Base-by-base conservation (phyloP, 2,797 vertebrate species). In the Sebastes trivittatus region DNA sequence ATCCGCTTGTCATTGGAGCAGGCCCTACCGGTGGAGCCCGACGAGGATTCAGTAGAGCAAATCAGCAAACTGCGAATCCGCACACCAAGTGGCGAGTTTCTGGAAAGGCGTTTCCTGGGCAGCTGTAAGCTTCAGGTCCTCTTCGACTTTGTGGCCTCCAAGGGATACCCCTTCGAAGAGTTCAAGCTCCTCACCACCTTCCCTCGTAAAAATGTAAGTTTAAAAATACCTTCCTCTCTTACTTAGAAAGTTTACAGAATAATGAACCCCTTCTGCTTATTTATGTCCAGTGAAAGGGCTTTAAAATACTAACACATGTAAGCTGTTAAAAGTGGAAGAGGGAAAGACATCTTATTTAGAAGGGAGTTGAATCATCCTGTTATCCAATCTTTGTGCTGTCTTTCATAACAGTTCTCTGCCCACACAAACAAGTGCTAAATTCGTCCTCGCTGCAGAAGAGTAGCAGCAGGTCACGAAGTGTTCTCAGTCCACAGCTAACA, bases 151-250 rank as follows among this genome's bases (percentile, higher is more conserved):
- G 97, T 99, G 90, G 98, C 98, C 92, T 99, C 98, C 93, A 99
- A 99, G 94, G 98, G 98, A 77, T 99, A 96, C 93, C 98, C 98
- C 56, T 97, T 96, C 87, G 97, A 98, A 27, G 97, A 98, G 91
- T 99, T 98, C 95, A 99, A 99, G 95, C 95, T 99, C 88, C 97
- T 99, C 93, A 99, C 98, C 92, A 99, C 98, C 95, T 99, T 99
- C 95, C 98, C 98, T 25, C 97, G 98, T 95, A 98, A 97, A 98
- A 98, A 98, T 90, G 98, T 99, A 93, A 98, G 98, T 98, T 42
- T 42, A 16, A 42, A 42, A 42, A 5, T 2, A 22, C 27, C 9
- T 58, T 27, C 2, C 10, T 61, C 5, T 69, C 46, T 27, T 25
- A 16, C 29, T 34, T 1, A 42, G 65, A 71, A 54, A 6, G 11